Evolutionary conservation across 2,113 vertebrate genomes (phyloP), one percentile per base, ranked within the genome.

Genomic region (Daphoenositta chrysoptera): DNA sequence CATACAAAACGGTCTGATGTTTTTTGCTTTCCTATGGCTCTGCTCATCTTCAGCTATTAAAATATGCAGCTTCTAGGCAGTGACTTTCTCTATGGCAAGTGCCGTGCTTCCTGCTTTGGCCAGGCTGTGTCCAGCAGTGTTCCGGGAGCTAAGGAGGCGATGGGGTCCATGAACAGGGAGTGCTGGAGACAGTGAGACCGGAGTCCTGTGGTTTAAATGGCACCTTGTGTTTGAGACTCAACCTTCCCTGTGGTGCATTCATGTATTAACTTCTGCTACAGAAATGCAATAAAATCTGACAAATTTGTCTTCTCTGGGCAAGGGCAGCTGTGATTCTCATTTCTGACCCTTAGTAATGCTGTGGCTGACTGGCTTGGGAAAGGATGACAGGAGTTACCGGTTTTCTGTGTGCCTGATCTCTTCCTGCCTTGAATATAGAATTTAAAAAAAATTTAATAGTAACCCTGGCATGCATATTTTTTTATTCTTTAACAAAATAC

Each of bases 111-210:
- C 30, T 61, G 21, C 56, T 66, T 21, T 27, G 33, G 21, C 18
- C 6, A 26, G 35, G 44, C 5, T 20, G 39, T 48, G 35, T 17
- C 22, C 53, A 5, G 31, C 11, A 22, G 11, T 28, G 40, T 22
- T 63, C 14, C 0, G 1, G 35, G 9, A 58, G 0, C 53, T 23
- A 1, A 15, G 4, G 7, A 21, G 56, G 15, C 0, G 0, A 4
- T 56, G 51, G 17, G 13, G 1, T 31, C n/a, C 9, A 4, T 5
- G 56, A 17, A 33, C 3, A 27, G 65, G 18, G 47, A 45, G 33
- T 9, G 11, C 37, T 57, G 30, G n/a, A 19, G 23, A 22, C 6
- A 11, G 22, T 3, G 45, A 61, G 15, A 17, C 20, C 1, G 0
- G 7, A 54, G 10, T 22, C 11, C 12, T 44, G 31, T 7, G 42